These are phyloP conservation scores for Melolontha melolontha DNA, from an alignment of 2,888 invertebrate genomes.

Conservation along the genomic window DNA sequence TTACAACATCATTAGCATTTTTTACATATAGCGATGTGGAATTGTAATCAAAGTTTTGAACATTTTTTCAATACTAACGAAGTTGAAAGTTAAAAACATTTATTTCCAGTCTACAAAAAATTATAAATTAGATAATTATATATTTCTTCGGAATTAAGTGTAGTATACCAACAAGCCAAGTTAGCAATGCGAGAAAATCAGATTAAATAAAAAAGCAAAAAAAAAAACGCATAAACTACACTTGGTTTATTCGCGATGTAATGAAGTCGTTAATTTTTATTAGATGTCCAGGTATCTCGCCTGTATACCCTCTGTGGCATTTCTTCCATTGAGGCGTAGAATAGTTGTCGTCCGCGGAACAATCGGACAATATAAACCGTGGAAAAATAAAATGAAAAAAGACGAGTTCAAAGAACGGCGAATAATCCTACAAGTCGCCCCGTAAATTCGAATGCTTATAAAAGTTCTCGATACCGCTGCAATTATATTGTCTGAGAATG, in stretches of 20 bases:
- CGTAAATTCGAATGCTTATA: slow-evolving; percentile 14
- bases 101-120: too few species aligned
- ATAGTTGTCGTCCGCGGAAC: slow-evolving; percentile 28
- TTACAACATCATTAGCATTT: too few species aligned
- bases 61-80: too few species aligned
- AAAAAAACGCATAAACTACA: too few species aligned
- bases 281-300: slow-evolving; percentile 43
- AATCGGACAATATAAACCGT: slow-evolving; percentile 36
- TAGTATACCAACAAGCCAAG: too few species aligned
- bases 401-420: neutral
- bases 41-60: too few species aligned
- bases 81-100: too few species aligned
- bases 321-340: slow-evolving; percentile 35
- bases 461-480: slow-evolving; percentile 25
- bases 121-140: too few species aligned
- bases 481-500: slow-evolving; percentile 52
- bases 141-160: too few species aligned
- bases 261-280: slow-evolving; percentile 47
- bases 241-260: slow-evolving; percentile 13
- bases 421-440: slow-evolving; percentile 20
- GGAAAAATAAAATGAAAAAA: slow-evolving; percentile 14
- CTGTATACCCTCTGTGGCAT: slow-evolving; percentile 29
- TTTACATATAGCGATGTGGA: too few species aligned
- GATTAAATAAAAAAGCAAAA: too few species aligned
- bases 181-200: too few species aligned